Evolutionary conservation across 2,888 invertebrate genomes (phyloP), one percentile per base, ranked within the genome.

Genomic region (Aspidiotus rigidus): DNA sequence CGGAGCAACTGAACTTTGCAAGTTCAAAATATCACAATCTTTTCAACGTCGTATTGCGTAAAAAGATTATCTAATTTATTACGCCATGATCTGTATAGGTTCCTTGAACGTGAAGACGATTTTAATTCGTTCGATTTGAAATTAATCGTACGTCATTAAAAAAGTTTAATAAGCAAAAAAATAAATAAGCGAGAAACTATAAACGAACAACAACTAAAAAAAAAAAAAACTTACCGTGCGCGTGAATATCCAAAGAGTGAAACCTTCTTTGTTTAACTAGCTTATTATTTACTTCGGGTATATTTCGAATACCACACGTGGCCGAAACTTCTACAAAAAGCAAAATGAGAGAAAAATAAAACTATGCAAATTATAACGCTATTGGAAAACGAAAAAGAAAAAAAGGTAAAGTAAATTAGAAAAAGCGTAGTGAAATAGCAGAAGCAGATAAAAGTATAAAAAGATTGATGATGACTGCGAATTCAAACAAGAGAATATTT

Each of bases 241-340:
- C 62, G 17, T 69, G 69, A 17, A 69, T 69, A 55, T 69, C 69
- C 62, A 69, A 62, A 69, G 56, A 62, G 39, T 69, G 62, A 53
- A 57, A 62, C 57, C 62, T 62, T 17, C 56, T 62, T 40, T 54
- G 62, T n/a, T 69, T 69, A 55, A 55, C 40, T 39, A 69, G 9
- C 56, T 69, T 69, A 62, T 62, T 62, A 62, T 62, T 69, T 42
- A 62, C 69, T 62, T 69, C 69, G 62, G 62, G 57, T 62, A 69
- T 44, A 55, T 62, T 69, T 69, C 62, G 62, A 63, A 69, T 69
- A 56, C 69, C 62, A 62, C 69, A 69, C 42, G 69, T 56, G 40
- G 69, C 62, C 16, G 69, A 69, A 17, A 69, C 69, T 69, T 69
- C 69, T 69, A 69, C 64, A 64, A 70, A 28, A 61, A 70, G 39